These are phyloP conservation scores for Euborellia annulipes DNA, from an alignment of 1,140 invertebrate species.

Conservation along the genomic window DNA sequence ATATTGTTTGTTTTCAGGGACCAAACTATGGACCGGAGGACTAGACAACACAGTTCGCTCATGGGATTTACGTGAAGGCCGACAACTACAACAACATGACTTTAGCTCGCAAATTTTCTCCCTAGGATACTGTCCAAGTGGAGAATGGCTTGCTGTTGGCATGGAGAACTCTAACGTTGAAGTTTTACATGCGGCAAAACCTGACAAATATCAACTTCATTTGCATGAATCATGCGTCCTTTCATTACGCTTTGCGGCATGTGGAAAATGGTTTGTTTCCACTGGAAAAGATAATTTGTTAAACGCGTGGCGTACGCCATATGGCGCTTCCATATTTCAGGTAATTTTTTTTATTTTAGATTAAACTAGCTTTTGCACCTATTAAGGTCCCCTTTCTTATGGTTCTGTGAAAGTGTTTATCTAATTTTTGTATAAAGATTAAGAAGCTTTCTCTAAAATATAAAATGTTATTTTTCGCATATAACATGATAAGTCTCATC, in stretches of 20 bases:
- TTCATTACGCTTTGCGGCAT: slow-evolving; percentile 88
- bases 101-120: slow-evolving; percentile 83
- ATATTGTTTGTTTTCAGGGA: too few relatives aligned
- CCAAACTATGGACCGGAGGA: slow-evolving; percentile 91
- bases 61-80: slow-evolving; percentile 84
- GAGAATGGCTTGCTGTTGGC: slow-evolving; percentile 95
- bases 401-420: too few relatives aligned
- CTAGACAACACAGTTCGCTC: slow-evolving; percentile 89
- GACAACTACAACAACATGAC: slow-evolving; percentile 78
- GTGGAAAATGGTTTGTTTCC: slow-evolving; percentile 97
- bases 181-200: slow-evolving; percentile 76
- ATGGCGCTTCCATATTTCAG: slow-evolving; percentile 97
- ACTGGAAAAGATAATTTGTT: slow-evolving; percentile 98
- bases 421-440: too few relatives aligned
- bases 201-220: slow-evolving; percentile 95
- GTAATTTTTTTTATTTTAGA: slow-evolving; percentile 33
- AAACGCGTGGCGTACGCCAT: slow-evolving; percentile 96
- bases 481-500: too few relatives aligned
- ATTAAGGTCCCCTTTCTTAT: too few relatives aligned
- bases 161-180: slow-evolving; percentile 98
- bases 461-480: too few relatives aligned
- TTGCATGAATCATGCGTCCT: slow-evolving; percentile 96
- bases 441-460: too few relatives aligned
- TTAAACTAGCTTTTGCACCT: not conserved
- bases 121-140: slow-evolving; percentile 91